Base-by-base conservation (phyloP, 2,113 vertebrate genomes). In the Leuciscus idus region DNA sequence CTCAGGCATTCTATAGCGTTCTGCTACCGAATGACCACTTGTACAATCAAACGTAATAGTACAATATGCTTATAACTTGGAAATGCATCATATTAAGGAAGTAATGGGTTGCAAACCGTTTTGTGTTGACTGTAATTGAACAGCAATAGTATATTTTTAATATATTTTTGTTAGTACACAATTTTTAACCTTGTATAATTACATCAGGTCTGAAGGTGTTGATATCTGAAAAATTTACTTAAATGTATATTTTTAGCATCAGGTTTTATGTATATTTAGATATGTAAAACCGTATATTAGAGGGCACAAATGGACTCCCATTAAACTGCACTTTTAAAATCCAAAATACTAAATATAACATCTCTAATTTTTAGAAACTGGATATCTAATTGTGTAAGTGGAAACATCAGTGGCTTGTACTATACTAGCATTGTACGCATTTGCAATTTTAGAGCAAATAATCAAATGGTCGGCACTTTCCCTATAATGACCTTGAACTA, bases 381-480 rank as follows among this genome's bases (percentile, higher is more conserved):
- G 78, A 43, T 62, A 43, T 33, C 5, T 11, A 23, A 57, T 39
- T 39, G 11, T n/a, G 19, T 26, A 48, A 7, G 1, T 50, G n/a
- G 6, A 52, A 9, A 55, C 28, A 33, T 39, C 55, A 17, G 15
- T 81, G 52, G 15, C 11, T 39, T 59, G 76, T 79, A 59, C 23
- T 57, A 39, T 79, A n/a, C 10, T 79, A 48, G 28, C 59, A 28
- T 46, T 64, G 33, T 17, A 46, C 62, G n/a, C n/a, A 28, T 28
- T 62, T 19, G 23, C 57, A 15, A 62, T 80, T 81, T 46, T 64
- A 81, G 13, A 26, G 23, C 4, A 46, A 64, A 26, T 57, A 39
- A 81, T 39, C 11, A n/a, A 80, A 62, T n/a, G n/a, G 52, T 57
- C 55, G 59, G 30, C n/a, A 36, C 21, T 80, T 43, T 39, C 77